Percentiles rank a stretch among this genome's conserved stretches.
Evolutionary conservation across 2,888 invertebrate species (phyloP).

Genomic region (Mythimna impura): DNA sequence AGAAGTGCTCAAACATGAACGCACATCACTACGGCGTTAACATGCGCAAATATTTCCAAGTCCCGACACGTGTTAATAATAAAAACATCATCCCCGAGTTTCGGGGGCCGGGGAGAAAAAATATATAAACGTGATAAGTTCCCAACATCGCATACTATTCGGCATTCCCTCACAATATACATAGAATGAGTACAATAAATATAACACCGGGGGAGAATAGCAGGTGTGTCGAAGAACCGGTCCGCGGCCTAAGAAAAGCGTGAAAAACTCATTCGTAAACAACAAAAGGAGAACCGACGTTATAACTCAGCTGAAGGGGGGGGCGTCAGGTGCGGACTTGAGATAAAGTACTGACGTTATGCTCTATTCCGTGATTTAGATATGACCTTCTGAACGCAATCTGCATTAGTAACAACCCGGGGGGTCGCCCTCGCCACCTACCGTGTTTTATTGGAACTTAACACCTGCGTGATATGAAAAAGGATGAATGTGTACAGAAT

Average conservation of each 20-base stretch:
- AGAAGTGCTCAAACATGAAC: constrained; percentile 77
- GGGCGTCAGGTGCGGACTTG: constrained; percentile 84
- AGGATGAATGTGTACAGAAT: constrained; percentile 51
- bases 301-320: constrained; percentile 77
- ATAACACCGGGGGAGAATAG: constrained; percentile 76
- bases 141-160: constrained; percentile 79
- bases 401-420: constrained; percentile 83
- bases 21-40: constrained; percentile 77
- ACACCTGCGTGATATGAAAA: constrained; percentile 74
- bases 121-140: constrained; percentile 84
- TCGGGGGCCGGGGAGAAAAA: constrained; percentile 53
- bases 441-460: constrained; percentile 74
- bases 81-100: constrained; percentile 85
- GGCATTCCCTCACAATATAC: constrained; percentile 77
- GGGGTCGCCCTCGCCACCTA: constrained; percentile 57
- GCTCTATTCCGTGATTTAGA: constrained; percentile 87
- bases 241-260: constrained; percentile 78
- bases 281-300: constrained; percentile 84
- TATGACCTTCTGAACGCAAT: constrained; percentile 87
- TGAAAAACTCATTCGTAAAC: constrained; percentile 89
- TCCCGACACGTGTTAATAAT: constrained; percentile 86
- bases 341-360: constrained; percentile 87
- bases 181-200: constrained; percentile 82
- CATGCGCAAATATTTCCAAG: constrained; percentile 83
- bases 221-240: constrained; percentile 85